Conservation (phyloP, 2,888 invertebrate genomes). For the Tipula lateralis region DNA sequence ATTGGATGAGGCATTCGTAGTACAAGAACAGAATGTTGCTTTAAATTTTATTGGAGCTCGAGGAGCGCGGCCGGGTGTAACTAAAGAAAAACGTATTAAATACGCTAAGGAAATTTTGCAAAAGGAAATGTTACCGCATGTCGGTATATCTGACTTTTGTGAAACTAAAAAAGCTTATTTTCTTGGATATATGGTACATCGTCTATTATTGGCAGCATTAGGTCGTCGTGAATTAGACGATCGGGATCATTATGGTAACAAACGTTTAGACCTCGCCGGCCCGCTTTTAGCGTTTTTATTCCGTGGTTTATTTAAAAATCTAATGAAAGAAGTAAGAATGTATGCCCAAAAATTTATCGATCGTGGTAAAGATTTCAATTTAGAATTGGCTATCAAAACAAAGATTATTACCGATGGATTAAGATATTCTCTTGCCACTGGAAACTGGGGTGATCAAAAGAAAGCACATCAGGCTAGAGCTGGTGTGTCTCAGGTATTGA, state of each 20-base stretch:
- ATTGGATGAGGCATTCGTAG: constrained; percentile 97
- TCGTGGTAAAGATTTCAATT: constrained; percentile 95
- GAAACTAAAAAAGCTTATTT: constrained; percentile 99
- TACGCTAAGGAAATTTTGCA: constrained; percentile 99
- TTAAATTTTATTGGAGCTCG: constrained; percentile 97
- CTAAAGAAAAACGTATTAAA: constrained; percentile 97
- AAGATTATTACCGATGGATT: constrained; percentile 97
- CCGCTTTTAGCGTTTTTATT: constrained; percentile 95
- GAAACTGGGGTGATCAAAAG: constrained; percentile 99
- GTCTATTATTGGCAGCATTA: constrained; percentile 86
- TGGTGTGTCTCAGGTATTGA: constrained; percentile 67
- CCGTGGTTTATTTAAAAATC: constrained; percentile 90
- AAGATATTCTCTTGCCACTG: constrained; percentile 96
- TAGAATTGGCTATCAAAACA: constrained; percentile 85
- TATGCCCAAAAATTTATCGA: constrained; percentile 99
- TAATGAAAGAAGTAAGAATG: constrained; percentile 96
- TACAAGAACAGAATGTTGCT: constrained; percentile 98
- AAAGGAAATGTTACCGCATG: constrained; percentile 99
- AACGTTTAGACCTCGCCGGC: constrained; percentile 94
- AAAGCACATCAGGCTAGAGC: constrained; percentile 89
- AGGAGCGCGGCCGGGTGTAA: constrained; percentile 96
- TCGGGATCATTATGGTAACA: constrained; percentile 99
- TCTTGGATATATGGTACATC: constrained; percentile 98
- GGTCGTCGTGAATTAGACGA: constrained; percentile 97
- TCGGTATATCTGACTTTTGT: constrained; percentile 98